Evolutionary conservation across 2,113 vertebrate species (phyloP).

Genomic region (Phainopepla nitens): DNA sequence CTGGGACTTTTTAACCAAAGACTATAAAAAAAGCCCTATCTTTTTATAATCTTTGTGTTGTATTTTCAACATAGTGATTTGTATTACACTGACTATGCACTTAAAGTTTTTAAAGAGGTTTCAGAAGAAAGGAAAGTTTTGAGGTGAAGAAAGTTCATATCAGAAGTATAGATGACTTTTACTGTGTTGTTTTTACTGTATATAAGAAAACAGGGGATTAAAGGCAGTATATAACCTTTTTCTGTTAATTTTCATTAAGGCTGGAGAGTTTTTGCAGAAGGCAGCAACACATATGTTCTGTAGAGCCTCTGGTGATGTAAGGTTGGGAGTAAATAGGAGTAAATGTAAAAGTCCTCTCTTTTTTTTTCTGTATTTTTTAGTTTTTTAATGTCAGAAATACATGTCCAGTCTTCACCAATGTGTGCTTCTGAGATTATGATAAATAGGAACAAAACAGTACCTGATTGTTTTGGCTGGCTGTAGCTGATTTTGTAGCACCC

Average conservation of each 20-base stretch:
- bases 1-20: neutral
- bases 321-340: neutral
- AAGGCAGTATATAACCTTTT: neutral
- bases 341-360: neutral
- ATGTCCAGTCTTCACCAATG: neutral
- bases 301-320: neutral
- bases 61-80: neutral
- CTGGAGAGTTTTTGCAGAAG: neutral
- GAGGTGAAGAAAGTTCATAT: neutral
- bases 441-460: neutral
- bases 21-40: neutral
- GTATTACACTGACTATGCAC: neutral
- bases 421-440: neutral
- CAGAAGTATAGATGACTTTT: neutral
- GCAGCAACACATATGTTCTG: neutral
- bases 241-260: neutral
- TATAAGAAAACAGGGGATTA: neutral
- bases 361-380: neutral
- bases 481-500: neutral
- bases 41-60: neutral
- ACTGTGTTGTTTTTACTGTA: neutral
- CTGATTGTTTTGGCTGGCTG: neutral
- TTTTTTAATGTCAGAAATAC: neutral
- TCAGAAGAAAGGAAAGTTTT: neutral
- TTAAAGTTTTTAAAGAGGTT: neutral